phyloP scores from a whole-genome alignment of 2,797 vertebrate species.

The Malurus splendens region DNA sequence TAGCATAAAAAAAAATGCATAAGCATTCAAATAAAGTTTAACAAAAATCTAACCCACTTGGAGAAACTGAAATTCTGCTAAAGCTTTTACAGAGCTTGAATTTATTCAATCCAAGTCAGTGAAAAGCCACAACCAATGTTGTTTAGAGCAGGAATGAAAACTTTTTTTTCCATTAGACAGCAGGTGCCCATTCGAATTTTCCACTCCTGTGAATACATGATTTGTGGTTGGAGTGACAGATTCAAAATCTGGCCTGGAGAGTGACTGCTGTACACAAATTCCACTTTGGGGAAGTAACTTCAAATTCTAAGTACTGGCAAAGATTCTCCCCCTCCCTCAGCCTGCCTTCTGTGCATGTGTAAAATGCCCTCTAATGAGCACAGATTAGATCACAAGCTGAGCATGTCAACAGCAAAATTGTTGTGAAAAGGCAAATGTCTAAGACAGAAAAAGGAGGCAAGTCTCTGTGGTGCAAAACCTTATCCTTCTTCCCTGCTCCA shows the following conservation, averaged over 20 bases:
- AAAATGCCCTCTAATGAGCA: conserved; percentile 8
- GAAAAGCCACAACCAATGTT: not conserved
- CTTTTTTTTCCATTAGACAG: conserved; percentile 33
- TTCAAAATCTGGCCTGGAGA: conserved; percentile 12
- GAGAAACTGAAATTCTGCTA: not conserved
- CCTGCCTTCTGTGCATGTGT: not conserved
- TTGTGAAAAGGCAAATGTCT: not conserved
- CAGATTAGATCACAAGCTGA: not conserved
- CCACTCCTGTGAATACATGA: not conserved
- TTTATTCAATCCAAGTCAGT: not conserved
- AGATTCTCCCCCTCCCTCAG: not conserved
- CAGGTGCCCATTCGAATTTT: not conserved
- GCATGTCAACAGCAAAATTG: not conserved
- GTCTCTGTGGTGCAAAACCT: not conserved
- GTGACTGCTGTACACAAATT: not conserved
- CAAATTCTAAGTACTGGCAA: not conserved
- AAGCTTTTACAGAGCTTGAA: not conserved
- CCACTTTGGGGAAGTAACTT: not conserved
- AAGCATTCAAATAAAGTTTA: conserved; percentile 11
- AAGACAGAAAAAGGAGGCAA: not conserved
- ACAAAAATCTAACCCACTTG: not conserved
- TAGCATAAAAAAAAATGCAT: not conserved
- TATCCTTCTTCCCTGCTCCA: not conserved
- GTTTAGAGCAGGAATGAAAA: not conserved
- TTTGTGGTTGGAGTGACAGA: not conserved